Conservation (phyloP, 2,113 vertebrate genomes). For the Psilopogon haemacephalus region DNA sequence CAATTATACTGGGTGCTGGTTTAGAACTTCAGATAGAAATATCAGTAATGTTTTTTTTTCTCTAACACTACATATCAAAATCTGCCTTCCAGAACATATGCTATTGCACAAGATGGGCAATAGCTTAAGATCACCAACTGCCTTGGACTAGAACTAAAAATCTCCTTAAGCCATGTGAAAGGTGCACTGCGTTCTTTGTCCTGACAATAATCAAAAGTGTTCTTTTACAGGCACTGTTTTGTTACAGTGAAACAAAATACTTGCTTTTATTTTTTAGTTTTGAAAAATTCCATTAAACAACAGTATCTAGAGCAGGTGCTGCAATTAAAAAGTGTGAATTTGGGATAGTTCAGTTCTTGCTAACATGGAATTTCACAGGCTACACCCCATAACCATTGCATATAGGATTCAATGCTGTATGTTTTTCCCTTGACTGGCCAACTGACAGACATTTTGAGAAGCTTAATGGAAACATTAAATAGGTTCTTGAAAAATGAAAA, state of each 20-base stretch:
- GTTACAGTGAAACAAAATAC: background rate
- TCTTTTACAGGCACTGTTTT: background rate
- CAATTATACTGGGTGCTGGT: background rate
- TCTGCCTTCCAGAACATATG: conserved; percentile 9
- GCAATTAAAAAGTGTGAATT: background rate
- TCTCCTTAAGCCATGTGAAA: conserved; percentile 5
- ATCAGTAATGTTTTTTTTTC: background rate
- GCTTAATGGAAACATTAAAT: background rate
- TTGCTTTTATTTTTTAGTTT: background rate
- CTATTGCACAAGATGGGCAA: conserved; percentile 2
- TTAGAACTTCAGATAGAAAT: background rate
- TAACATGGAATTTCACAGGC: background rate
- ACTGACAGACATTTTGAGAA: background rate
- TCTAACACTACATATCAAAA: background rate
- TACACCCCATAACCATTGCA: background rate
- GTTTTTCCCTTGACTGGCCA: background rate
- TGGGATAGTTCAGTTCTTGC: background rate
- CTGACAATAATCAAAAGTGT: background rate
- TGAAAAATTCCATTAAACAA: background rate
- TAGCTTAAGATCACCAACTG: conserved; percentile 8
- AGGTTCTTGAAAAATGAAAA: background rate
- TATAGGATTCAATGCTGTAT: background rate
- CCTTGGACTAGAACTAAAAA: conserved; percentile 15
- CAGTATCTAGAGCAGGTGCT: background rate
- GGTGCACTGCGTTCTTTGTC: conserved; percentile 8